Percentiles rank a stretch among this genome's conserved stretches.
Conservation (phyloP, 2,888 invertebrate species). For the Rotaria sp. region DNA sequence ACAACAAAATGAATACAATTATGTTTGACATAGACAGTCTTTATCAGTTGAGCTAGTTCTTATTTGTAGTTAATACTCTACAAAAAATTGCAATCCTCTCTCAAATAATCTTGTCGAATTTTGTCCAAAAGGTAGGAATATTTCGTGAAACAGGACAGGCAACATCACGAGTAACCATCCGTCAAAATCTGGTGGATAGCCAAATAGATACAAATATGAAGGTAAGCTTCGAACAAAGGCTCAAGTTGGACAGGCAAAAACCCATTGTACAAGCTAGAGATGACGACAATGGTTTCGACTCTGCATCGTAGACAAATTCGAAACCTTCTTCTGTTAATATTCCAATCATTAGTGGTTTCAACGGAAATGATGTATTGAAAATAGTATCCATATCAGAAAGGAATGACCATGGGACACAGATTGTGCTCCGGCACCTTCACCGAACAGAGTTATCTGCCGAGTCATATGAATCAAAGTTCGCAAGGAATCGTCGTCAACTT, state of each 20-base stretch:
- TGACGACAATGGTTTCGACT: constrained; percentile 42
- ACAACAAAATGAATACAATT: too few relatives aligned
- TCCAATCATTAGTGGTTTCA: constrained; percentile 46
- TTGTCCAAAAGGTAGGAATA: constrained; percentile 41
- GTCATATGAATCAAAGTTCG: neutral
- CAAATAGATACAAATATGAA: constrained; percentile 45
- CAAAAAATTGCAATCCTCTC: constrained; percentile 46
- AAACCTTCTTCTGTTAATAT: constrained; percentile 45
- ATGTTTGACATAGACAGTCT: too few relatives aligned
- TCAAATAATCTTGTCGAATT: constrained; percentile 42
- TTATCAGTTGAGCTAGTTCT: too few relatives aligned
- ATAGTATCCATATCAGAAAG: constrained; percentile 37
- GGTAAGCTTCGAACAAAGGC: constrained; percentile 42
- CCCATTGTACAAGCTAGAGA: constrained; percentile 45
- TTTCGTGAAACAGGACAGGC: constrained; percentile 34
- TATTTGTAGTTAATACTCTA: constrained; percentile 45
- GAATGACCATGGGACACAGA: too few relatives aligned
- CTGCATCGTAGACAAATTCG: constrained; percentile 45
- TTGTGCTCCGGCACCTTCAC: constrained; percentile 16
- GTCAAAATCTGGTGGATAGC: constrained; percentile 45
- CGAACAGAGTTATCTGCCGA: constrained; percentile 40
- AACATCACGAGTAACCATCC: neutral
- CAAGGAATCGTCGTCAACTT: too few relatives aligned
- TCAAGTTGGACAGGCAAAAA: constrained; percentile 46
- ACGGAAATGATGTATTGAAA: constrained; percentile 41